Base-by-base conservation (phyloP, 2,888 invertebrate genomes). In the Arctia plantaginis region DNA sequence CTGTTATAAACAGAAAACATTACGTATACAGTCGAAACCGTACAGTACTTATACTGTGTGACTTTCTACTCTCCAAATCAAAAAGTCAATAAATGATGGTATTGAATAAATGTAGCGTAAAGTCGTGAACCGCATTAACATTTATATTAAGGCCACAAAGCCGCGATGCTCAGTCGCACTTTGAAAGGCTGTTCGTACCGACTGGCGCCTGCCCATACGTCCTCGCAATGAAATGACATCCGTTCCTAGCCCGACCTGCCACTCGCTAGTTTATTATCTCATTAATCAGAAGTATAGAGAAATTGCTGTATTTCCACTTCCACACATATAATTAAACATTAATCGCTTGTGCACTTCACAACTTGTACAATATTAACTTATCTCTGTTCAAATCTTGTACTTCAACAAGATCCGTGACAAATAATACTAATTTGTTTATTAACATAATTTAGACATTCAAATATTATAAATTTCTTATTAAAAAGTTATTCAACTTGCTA, bases 51-150 rank as follows among this genome's bases (percentile, higher is more conserved):
- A 77, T 77, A 70, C 76, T 80, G 66, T 66, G 67, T 79, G 72
- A 90, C 92, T 92, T 93, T 93, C 93, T 92, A 87, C 81, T 88
- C 85, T 86, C 89, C 78, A 83, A 87, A 88, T 91, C 83, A 77
- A 88, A 82, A 80, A 87, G 87, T 90, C 88, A 85, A 82, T 74
- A 85, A 86, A 75, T 70, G 84, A 80, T 82, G 80, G 81, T 81
- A 83, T 81, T 83, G 84, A 86, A 85, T 82, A 84, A 86, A 87
- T 85, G 79, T 73, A 74, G 66, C 59, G 77, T 83, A 82, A 87
- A 84, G 74, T 80, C 79, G 71, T 83, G 82, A 79, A 72, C 44
- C 69, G 71, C 80, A 85, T 87, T 73, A 81, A 86, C 85, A 84
- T 85, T 85, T 75, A 84, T 82, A 67, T 62, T 66, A 66, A 51